Conservation (phyloP, 1,140 invertebrate genomes). For the Venturia canescens region DNA sequence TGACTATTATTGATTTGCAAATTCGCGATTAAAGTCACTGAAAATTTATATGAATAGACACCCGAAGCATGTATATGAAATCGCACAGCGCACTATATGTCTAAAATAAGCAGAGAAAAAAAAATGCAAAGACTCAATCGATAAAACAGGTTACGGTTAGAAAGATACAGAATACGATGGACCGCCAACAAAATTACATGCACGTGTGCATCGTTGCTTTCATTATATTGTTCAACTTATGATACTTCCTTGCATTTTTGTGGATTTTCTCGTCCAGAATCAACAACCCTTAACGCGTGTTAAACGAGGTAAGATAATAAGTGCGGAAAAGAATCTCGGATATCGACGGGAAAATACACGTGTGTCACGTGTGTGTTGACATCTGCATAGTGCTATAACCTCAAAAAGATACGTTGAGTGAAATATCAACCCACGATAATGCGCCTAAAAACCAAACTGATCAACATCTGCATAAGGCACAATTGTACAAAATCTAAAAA, state of each 20-base stretch:
- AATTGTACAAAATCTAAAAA: constrained; percentile 40
- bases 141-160: constrained; percentile 6
- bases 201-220: constrained; percentile 50
- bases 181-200: constrained; percentile 48
- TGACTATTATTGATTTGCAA: no score
- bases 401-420: constrained; percentile 43
- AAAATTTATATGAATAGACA: no score
- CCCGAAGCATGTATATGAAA: no score
- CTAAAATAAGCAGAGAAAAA: no score
- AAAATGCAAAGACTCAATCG: neutral
- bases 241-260: constrained; percentile 53
- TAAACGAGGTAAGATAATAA: constrained; percentile 27
- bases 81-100: no score
- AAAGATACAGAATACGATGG: constrained; percentile 40
- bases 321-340: neutral
- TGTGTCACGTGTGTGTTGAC: constrained; percentile 43
- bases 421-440: constrained; percentile 34
- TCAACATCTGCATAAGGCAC: constrained; percentile 49
- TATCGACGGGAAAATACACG: neutral
- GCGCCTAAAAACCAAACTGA: constrained; percentile 50
- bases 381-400: constrained; percentile 7
- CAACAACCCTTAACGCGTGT: constrained; percentile 30
- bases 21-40: no score
- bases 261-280: constrained; percentile 52
- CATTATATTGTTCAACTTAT: constrained; percentile 55